Conservation (phyloP, 2,797 vertebrate species). For the Sebastiscus tertius region DNA sequence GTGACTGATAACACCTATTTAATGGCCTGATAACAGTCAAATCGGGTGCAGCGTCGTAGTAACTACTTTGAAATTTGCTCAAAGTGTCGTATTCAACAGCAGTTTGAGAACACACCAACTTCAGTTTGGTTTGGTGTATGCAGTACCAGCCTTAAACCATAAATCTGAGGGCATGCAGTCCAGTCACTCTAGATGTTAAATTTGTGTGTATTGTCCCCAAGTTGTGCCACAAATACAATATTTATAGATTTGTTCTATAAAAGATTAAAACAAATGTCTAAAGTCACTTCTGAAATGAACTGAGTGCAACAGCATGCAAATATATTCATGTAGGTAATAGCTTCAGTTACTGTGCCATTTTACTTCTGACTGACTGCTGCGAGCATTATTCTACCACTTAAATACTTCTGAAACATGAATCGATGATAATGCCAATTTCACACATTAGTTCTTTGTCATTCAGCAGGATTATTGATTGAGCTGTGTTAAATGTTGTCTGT, state of each 20-base stretch:
- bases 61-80: not conserved
- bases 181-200: not conserved
- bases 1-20: too few relatives aligned
- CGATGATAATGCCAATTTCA: slow-evolving; percentile 17
- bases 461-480: slow-evolving; percentile 21
- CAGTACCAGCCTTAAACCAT: not conserved
- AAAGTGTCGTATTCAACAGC: not conserved
- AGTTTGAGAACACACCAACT: not conserved
- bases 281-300: not conserved
- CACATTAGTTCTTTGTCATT: slow-evolving; percentile 52
- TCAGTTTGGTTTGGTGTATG: slow-evolving; percentile 25
- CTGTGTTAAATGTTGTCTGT: slow-evolving; percentile 31
- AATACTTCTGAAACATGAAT: not conserved
- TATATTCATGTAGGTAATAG: not conserved
- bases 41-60: not conserved
- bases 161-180: slow-evolving; percentile 15
- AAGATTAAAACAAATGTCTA: not conserved
- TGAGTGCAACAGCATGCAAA: slow-evolving; percentile 13
- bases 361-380: not conserved
- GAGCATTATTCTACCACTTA: not conserved
- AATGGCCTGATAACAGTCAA: too few relatives aligned
- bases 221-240: not conserved
- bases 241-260: not conserved
- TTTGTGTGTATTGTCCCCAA: not conserved
- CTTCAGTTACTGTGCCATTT: slow-evolving; percentile 1